These are phyloP conservation scores for Cenopis cana DNA, from an alignment of 2,888 invertebrate genomes.

Conservation along the genomic window DNA sequence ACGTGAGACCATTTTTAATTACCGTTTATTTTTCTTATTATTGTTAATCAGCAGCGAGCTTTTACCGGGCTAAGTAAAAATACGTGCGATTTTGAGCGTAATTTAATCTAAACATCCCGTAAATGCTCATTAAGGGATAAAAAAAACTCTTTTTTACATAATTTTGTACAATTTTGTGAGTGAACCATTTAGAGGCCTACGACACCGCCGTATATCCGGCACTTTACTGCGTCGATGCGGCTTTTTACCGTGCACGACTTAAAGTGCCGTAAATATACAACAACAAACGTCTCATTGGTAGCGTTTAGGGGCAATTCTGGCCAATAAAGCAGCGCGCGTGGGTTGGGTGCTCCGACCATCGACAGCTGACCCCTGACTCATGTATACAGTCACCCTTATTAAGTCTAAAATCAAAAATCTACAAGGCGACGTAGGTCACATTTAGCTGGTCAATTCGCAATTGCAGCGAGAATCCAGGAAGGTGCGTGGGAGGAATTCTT, in stretches of 20 bases:
- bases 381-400: conserved; percentile 48
- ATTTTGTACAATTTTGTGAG: conserved; percentile 38
- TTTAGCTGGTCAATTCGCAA: conserved; percentile 58
- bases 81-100: conserved; percentile 9
- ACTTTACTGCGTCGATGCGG: conserved; percentile 69
- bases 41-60: conserved; percentile 32
- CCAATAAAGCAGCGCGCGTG: conserved; percentile 81
- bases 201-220: conserved; percentile 68
- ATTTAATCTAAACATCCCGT: conserved; percentile 30
- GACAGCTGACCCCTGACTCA: conserved; percentile 57
- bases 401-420: conserved; percentile 33
- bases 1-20: conserved; percentile 16
- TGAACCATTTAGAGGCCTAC: conserved; percentile 42
- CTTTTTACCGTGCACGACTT: conserved; percentile 65
- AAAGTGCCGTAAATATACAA: conserved; percentile 77
- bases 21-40: conserved; percentile 33
- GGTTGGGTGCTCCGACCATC: conserved; percentile 69
- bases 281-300: conserved; percentile 81
- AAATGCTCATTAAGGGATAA: conserved; percentile 29
- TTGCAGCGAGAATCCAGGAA: conserved; percentile 68
- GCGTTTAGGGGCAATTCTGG: conserved; percentile 82
- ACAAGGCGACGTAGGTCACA: conserved; percentile 49
- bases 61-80: conserved; percentile 22
- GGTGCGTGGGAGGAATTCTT: conserved; percentile 46
- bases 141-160: conserved; percentile 32